Base-by-base conservation (phyloP, 2,113 vertebrate genomes). In the Glaucidium brasilianum region DNA sequence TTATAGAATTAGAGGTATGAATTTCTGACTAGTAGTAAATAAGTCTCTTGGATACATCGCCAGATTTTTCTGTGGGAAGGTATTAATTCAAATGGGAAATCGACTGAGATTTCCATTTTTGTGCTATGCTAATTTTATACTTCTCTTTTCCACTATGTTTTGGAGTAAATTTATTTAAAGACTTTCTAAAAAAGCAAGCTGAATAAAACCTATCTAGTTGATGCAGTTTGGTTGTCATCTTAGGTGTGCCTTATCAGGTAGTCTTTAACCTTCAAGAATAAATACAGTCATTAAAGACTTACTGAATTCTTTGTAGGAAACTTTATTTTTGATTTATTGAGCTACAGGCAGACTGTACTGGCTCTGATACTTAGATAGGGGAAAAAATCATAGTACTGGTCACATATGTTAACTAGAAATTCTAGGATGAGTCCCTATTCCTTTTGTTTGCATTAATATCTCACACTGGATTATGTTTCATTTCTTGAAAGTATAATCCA, bases 1-100 rank as follows among this genome's bases (percentile, higher is more conserved):
- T 99, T 93, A 98, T 99, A 97, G 99, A 99, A 98, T 98, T 99
- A 85, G 99, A 99, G 99, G 99, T 99, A 98, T 67, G 97, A 86
- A 66, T 45, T 80, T 96, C 84, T 96, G 37, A 30, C 91, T 85
- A 43, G 35, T 30, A 47, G 50, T 91, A 93, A 84, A 84, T 64
- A 11, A 6, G 3, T 62, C 17, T 60, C 13, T 79, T 11, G 4
- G 9, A 13, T 84, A 13, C 13, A 4, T 53, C 73, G n/a, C 7
- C 39, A 60, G 12, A n/a, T 69, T 55, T 90, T 90, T 78, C 66
- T 88, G 26, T 64, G 35, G 62, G 30, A 58, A 35, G 30, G 0
- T 72, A 30, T 47, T 68, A 47, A 58, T 59, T 66, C 20, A 26
- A 64, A 37, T 75, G n/a, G 43, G 12, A 80, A 73, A 34, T 56